Percentiles rank a stretch among this genome's conserved stretches.
Conservation (phyloP, 2,113 vertebrate species). For the Struthidea cinerea region DNA sequence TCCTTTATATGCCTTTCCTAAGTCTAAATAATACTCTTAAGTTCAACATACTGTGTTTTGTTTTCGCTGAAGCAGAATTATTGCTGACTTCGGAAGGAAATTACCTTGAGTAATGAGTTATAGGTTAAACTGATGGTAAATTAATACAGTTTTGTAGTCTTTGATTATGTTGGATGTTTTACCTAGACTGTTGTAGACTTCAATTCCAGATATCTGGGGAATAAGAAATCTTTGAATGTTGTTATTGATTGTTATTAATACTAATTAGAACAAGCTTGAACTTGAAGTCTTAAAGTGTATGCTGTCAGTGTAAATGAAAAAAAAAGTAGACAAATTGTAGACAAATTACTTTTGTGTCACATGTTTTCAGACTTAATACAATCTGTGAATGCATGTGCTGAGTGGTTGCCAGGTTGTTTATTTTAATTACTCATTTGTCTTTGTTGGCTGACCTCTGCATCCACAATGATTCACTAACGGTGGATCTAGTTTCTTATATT, state of each 20-base stretch:
- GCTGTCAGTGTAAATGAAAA: not conserved
- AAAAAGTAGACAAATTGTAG: not conserved
- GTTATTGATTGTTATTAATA: not conserved
- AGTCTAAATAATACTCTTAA: not conserved
- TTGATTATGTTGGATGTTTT: not conserved
- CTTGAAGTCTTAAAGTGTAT: not conserved
- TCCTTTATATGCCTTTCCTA: not conserved
- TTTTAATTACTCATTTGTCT: constrained; percentile 20
- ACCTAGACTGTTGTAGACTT: not conserved
- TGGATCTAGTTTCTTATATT: constrained; percentile 29
- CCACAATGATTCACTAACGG: not conserved
- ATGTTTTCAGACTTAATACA: not conserved
- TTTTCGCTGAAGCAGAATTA: not conserved
- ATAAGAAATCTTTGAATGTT: not conserved
- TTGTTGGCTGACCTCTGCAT: constrained; percentile 34
- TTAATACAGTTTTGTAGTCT: not conserved
- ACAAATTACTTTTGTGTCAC: not conserved
- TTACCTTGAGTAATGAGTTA: not conserved
- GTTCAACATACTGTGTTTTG: not conserved
- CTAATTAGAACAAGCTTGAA: not conserved
- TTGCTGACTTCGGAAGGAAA: not conserved
- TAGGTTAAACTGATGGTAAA: not conserved
- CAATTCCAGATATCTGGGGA: not conserved
- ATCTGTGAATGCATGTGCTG: not conserved
- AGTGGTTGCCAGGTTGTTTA: not conserved